These are phyloP conservation scores for Teleogryllus occipitalis DNA, from an alignment of 1,140 invertebrate genomes.

Conservation along the genomic window DNA sequence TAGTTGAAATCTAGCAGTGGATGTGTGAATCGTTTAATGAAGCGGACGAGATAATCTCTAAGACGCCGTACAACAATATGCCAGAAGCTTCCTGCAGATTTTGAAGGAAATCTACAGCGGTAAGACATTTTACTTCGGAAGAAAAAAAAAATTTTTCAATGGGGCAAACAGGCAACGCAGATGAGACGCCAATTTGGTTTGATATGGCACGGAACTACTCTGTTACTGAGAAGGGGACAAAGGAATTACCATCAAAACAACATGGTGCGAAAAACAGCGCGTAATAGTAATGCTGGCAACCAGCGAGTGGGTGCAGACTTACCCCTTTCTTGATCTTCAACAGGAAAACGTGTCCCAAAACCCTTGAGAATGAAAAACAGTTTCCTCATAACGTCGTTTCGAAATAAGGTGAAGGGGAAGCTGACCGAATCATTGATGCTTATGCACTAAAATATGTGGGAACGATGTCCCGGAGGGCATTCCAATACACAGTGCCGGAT, in stretches of 20 bases:
- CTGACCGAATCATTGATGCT: neutral
- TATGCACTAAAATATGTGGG: too few relatives aligned
- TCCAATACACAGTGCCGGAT: too few relatives aligned
- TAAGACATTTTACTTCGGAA: neutral
- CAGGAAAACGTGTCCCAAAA: neutral
- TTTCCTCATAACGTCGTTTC: too few relatives aligned
- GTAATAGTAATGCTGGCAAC: slow-evolving; percentile 7
- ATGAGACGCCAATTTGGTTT: slow-evolving; percentile 4
- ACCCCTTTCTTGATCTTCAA: neutral
- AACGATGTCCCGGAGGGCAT: too few relatives aligned
- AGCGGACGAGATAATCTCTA: slow-evolving; percentile 13
- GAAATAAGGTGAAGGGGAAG: neutral
- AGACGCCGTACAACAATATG: slow-evolving; percentile 8
- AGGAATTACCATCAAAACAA: neutral
- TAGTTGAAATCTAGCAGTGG: slow-evolving; percentile 16
- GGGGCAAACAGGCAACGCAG: neutral
- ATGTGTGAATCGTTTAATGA: too few relatives aligned
- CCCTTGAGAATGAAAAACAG: neutral
- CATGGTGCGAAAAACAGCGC: slow-evolving; percentile 9
- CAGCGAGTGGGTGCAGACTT: neutral
- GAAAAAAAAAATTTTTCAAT: neutral
- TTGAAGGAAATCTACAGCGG: slow-evolving; percentile 14
- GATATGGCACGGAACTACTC: neutral
- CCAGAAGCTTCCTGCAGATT: slow-evolving; percentile 17
- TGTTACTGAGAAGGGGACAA: neutral